A percentile compares a stretch with the other conserved stretches of the same genome.
phyloP scores from a whole-genome alignment of 2,888 invertebrate genomes.

The Coelinius sp. region DNA sequence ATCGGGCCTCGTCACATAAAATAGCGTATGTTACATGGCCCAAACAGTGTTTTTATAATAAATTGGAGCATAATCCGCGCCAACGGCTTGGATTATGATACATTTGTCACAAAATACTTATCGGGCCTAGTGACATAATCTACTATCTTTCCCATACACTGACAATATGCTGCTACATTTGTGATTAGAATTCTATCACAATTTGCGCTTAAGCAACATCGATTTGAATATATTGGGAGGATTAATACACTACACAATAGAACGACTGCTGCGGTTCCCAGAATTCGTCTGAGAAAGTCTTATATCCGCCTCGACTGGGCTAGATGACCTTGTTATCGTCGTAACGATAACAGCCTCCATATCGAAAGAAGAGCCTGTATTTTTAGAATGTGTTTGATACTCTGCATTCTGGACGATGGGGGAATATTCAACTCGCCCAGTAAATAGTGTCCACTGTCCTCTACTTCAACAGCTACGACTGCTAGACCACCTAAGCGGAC shows the following conservation, averaged over 20 bases:
- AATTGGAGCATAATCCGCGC: too few species aligned
- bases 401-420: conserved; percentile 1
- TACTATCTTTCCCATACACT: too few species aligned
- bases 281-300: background rate
- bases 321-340: conserved; percentile 6
- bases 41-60: too few species aligned
- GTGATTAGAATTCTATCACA: too few species aligned
- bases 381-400: background rate
- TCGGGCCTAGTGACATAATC: too few species aligned
- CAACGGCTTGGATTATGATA: too few species aligned
- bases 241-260: background rate
- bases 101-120: too few species aligned
- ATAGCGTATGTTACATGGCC: too few species aligned
- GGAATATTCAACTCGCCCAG: background rate
- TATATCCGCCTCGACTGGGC: background rate
- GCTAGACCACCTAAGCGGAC: background rate
- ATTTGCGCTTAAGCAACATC: too few species aligned
- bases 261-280: background rate
- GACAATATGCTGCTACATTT: too few species aligned
- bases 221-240: background rate
- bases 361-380: background rate
- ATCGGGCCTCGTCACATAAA: too few species aligned
- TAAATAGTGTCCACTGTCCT: background rate
- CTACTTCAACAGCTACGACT: background rate
- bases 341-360: conserved; percentile 4